Evolutionary conservation across 1,140 invertebrate genomes (phyloP), one percentile per base, ranked within the genome.

Genomic region (Bombus cullumanus): DNA sequence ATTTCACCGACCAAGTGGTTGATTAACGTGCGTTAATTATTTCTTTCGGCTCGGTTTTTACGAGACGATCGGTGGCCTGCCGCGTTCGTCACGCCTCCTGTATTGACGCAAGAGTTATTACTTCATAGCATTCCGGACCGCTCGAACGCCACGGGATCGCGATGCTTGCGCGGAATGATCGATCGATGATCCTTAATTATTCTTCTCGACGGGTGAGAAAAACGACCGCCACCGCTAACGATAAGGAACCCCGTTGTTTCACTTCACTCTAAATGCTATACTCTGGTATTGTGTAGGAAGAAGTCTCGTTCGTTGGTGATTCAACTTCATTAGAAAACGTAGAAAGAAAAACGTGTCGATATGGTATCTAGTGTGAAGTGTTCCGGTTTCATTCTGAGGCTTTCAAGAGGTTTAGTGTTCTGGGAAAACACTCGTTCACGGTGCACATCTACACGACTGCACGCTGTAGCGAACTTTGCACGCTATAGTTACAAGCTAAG

Each of bases 1-100:
- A 87, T 76, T 77, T 59, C 53, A 57, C 3, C 59, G 82, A 37
- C 31, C 28, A 57, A 87, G 87, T 81, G 88, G 75, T 88, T 92
- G 92, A 94, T 93, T 91, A 94, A 94, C 92, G 92, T 82, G 87
- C 89, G 76, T 90, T 91, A 92, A 91, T 89, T 91, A 91, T 92
- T 92, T 92, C 89, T 92, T 92, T 80, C 83, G 28, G 39, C 31
- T 25, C 3, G 75, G 41, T 80, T 80, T 80, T 80, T 80, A 69
- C 64, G 41, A 68, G 41, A 3, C 68, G 66, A 10, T 43, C 83
- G 83, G 28, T 72, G 86, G 69, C 89, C 57, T 64, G 76, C 41
- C 68, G 74, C 43, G 75, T 69, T 83, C 79, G 88, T 90, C 88
- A 89, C 89, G 83, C 84, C 78, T 86, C 79, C 74, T 57, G 83